A percentile compares a stretch with the other conserved stretches of the same genome.
These are phyloP conservation scores for Rhinatrema bivittatum DNA, from an alignment of 2,797 vertebrate genomes.

Conservation along the genomic window DNA sequence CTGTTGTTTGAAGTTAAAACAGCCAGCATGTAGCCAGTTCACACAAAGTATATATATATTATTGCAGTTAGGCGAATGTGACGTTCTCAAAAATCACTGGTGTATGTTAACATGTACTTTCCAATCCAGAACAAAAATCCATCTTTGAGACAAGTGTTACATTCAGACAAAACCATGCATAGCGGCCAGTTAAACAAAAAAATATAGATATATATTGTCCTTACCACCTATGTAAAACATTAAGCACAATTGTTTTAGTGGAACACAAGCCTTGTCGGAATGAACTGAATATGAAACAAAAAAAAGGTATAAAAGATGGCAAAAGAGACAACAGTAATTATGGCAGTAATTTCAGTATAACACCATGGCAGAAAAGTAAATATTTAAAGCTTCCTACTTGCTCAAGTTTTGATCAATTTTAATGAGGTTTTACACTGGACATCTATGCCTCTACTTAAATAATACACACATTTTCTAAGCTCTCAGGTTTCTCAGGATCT, in stretches of 20 bases:
- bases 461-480: no score
- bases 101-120: constrained; percentile 61
- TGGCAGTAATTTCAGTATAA: constrained; percentile 7
- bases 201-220: constrained; percentile 43
- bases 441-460: no score
- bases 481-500: no score
- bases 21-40: constrained; percentile 26
- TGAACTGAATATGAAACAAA: constrained; percentile 76
- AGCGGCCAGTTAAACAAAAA: constrained; percentile 49
- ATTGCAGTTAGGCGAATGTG: constrained; percentile 54
- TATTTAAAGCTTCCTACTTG: neutral
- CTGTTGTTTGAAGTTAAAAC: constrained; percentile 21
- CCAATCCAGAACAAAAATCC: constrained; percentile 31
- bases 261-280: constrained; percentile 70
- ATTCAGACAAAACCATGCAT: constrained; percentile 47
- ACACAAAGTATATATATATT: constrained; percentile 30
- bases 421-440: no score
- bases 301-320: constrained; percentile 22
- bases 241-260: constrained; percentile 82
- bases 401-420: no score
- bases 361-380: constrained; percentile 7
- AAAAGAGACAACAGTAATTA: constrained; percentile 11
- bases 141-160: constrained; percentile 36
- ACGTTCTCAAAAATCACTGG: constrained; percentile 70
- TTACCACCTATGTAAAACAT: constrained; percentile 88